phyloP scores from a whole-genome alignment of 2,888 invertebrate genomes.

The Cryptocheilus praepositus region DNA sequence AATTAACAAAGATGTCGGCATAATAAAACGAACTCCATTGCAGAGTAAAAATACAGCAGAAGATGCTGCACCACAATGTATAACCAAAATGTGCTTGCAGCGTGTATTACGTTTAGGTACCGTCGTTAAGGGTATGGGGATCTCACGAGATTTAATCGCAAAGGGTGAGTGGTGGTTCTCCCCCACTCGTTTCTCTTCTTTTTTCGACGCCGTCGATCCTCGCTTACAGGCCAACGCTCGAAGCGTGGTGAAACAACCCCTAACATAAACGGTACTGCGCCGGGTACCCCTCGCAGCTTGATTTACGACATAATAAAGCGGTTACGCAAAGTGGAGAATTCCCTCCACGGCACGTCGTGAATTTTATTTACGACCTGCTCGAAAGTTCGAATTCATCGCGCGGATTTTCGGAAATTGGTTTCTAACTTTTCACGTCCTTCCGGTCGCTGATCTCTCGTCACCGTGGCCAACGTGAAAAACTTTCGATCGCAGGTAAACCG shows the following conservation, averaged over 20 bases:
- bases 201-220: constrained; percentile 3
- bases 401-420: constrained; percentile 43
- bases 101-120: too few species aligned
- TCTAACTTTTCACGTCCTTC: constrained; percentile 8
- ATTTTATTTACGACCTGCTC: constrained; percentile 60
- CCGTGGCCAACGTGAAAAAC: neutral
- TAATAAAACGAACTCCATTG: too few species aligned
- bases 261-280: constrained; percentile 17
- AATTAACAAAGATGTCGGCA: neutral
- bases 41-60: too few species aligned
- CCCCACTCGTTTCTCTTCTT: neutral
- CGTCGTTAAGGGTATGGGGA: too few species aligned
- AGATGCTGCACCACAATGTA: too few species aligned
- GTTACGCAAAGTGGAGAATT: constrained; percentile 54
- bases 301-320: constrained; percentile 64
- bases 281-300: constrained; percentile 36
- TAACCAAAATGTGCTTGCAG: too few species aligned
- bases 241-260: constrained; percentile 27
- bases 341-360: constrained; percentile 41
- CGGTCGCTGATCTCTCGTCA: neutral
- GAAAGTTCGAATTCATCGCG: constrained; percentile 62
- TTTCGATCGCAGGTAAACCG: constrained; percentile 16
- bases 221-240: constrained; percentile 16
- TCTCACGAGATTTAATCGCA: too few species aligned
- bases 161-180: neutral